Conservation (phyloP, 2,797 vertebrate genomes). For the Avahi laniger region DNA sequence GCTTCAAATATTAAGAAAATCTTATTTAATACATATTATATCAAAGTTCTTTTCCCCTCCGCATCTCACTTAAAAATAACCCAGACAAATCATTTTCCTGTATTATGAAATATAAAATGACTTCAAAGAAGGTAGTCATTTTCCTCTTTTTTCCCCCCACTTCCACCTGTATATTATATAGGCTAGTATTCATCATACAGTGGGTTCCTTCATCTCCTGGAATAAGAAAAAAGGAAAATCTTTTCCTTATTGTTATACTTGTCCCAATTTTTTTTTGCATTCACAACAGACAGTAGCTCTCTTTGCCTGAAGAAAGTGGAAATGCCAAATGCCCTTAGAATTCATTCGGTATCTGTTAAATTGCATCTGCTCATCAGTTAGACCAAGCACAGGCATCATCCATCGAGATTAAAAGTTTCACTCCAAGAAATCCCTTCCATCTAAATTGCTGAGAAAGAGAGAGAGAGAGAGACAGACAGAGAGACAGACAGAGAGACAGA, state of each 20-base stretch:
- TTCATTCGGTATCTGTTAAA: neutral
- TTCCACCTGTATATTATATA: neutral
- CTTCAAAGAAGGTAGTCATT: slow-evolving; percentile 46
- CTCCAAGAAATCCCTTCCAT: slow-evolving; percentile 13
- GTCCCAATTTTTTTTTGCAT: neutral
- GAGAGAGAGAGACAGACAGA: neutral
- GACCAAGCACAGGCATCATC: neutral
- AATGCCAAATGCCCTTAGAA: neutral
- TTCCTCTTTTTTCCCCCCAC: neutral
- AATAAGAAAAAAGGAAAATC: neutral
- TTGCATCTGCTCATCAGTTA: neutral
- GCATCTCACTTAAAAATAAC: slow-evolving; percentile 45
- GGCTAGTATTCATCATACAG: neutral
- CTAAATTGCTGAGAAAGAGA: neutral
- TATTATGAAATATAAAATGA: slow-evolving; percentile 27
- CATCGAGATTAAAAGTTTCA: neutral
- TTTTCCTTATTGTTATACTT: neutral
- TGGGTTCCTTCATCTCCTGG: neutral
- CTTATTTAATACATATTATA: slow-evolving; percentile 30
- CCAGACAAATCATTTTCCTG: neutral
- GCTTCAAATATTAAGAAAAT: slow-evolving; percentile 57
- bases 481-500: neutral
- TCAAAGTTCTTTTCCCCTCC: slow-evolving; percentile 33
- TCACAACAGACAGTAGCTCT: neutral
- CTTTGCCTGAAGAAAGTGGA: neutral